Conservation (phyloP, 2,113 vertebrate species). For the Oncorhynchus kisutch region DNA sequence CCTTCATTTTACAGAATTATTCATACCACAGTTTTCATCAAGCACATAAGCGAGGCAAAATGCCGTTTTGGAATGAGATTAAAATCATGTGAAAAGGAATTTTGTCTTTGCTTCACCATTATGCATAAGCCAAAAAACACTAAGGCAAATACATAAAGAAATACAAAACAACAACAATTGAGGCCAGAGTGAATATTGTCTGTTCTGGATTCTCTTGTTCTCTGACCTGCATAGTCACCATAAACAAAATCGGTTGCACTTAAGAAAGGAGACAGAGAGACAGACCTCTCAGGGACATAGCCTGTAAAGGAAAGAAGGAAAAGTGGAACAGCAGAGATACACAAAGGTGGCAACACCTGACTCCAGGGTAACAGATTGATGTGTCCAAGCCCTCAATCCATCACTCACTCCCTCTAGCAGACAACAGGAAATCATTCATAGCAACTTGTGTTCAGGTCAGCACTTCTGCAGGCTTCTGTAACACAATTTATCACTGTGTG, state of each 20-base stretch:
- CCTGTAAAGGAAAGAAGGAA: not conserved
- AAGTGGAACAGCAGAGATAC: slow-evolving; percentile 19
- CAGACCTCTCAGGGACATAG: no score
- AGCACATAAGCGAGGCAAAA: not conserved
- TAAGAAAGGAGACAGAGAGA: not conserved
- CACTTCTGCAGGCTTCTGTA: slow-evolving; percentile 43
- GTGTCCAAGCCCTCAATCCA: slow-evolving; percentile 55
- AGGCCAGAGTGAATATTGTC: no score
- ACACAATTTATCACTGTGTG: slow-evolving; percentile 48
- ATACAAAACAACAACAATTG: not conserved
- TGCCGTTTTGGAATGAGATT: not conserved
- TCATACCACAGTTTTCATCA: not conserved
- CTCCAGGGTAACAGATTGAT: slow-evolving; percentile 55
- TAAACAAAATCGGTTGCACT: not conserved
- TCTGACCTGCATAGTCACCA: not conserved
- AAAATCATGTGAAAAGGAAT: not conserved
- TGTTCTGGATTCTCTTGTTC: no score
- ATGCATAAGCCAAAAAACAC: not conserved
- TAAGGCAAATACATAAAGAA: not conserved
- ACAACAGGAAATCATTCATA: slow-evolving; percentile 55
- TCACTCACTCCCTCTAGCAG: slow-evolving; percentile 61
- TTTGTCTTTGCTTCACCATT: not conserved
- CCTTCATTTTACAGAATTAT: not conserved
- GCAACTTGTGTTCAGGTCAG: slow-evolving; percentile 49
- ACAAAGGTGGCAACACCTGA: slow-evolving; percentile 9